Evolutionary conservation across 2,113 vertebrate species (phyloP).

Genomic region (Phalacrocorax carbo): DNA sequence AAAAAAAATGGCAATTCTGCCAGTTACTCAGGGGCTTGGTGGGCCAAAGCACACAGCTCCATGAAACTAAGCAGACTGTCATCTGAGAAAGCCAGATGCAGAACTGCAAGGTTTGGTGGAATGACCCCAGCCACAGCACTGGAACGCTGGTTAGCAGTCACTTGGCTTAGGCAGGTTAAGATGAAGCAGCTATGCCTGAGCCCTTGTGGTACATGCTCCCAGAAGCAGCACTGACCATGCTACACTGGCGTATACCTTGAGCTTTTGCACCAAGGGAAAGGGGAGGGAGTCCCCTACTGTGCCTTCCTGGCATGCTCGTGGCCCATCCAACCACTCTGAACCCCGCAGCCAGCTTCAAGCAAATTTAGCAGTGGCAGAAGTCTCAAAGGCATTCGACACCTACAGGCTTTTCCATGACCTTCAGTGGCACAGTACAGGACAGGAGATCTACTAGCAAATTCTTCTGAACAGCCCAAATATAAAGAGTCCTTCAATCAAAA

Average conservation of each 20-base stretch:
- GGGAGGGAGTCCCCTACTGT: not conserved
- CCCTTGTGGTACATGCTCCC: not conserved
- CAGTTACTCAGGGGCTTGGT: not conserved
- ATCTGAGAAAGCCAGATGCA: not conserved
- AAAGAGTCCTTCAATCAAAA: not conserved
- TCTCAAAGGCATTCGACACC: not conserved
- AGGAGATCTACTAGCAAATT: not conserved
- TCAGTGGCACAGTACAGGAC: not conserved
- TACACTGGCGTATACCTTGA: not conserved
- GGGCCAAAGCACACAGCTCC: not conserved
- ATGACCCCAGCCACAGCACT: not conserved
- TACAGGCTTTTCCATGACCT: not conserved
- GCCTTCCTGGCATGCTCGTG: not conserved
- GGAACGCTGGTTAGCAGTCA: not conserved
- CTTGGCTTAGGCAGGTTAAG: not conserved
- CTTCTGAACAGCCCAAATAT: not conserved
- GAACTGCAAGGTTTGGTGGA: not conserved
- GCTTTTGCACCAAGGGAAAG: not conserved
- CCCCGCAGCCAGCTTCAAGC: not conserved
- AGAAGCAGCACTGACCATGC: not conserved
- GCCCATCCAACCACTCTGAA: not conserved
- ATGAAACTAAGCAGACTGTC: not conserved
- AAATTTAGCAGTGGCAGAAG: not conserved
- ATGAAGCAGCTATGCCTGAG: not conserved
- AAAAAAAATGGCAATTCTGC: not conserved